These are phyloP conservation scores for Drosophila limbata DNA, from an alignment of 2,888 invertebrate species.

Conservation along the genomic window DNA sequence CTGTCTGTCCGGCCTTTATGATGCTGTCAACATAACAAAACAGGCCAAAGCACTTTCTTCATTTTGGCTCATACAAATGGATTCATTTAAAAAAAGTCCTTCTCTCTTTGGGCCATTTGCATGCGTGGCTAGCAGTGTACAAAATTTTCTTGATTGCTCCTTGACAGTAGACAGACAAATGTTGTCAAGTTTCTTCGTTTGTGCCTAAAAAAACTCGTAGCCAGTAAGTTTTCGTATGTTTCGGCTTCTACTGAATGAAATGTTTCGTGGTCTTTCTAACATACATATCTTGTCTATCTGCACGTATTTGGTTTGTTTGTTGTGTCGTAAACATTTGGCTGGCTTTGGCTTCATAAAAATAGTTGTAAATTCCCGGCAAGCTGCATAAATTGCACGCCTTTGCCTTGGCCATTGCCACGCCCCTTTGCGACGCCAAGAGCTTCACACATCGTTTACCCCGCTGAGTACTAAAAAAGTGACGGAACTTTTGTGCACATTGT, in stretches of 20 bases:
- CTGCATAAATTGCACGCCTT: slow-evolving; percentile 68
- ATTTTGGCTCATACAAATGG: slow-evolving; percentile 68
- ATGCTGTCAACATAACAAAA: slow-evolving; percentile 60
- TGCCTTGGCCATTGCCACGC: slow-evolving; percentile 3
- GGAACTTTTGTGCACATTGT: slow-evolving; percentile 75
- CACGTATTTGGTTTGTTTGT: slow-evolving; percentile 47
- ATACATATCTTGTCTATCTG: slow-evolving; percentile 12
- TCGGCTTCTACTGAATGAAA: neutral
- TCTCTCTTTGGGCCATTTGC: slow-evolving; percentile 57
- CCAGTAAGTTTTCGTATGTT: neutral
- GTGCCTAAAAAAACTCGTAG: neutral
- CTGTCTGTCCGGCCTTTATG: slow-evolving; percentile 48
- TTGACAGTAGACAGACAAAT: slow-evolving; percentile 47
- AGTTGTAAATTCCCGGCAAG: slow-evolving; percentile 74
- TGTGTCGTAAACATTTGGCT: slow-evolving; percentile 55
- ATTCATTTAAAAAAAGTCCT: slow-evolving; percentile 64
- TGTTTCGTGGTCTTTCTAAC: neutral
- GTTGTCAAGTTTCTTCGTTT: slow-evolving; percentile 35
- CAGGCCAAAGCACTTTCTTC: slow-evolving; percentile 27
- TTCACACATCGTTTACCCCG: slow-evolving; percentile 71
- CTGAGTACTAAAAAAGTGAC: slow-evolving; percentile 66
- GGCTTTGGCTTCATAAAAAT: slow-evolving; percentile 78
- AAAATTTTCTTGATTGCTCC: slow-evolving; percentile 60
- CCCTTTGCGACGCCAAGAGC: slow-evolving; percentile 39
- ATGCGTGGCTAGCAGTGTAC: slow-evolving; percentile 64